Evolutionary conservation across 2,888 invertebrate species (phyloP).

Genomic region (Nomada ferruginata): DNA sequence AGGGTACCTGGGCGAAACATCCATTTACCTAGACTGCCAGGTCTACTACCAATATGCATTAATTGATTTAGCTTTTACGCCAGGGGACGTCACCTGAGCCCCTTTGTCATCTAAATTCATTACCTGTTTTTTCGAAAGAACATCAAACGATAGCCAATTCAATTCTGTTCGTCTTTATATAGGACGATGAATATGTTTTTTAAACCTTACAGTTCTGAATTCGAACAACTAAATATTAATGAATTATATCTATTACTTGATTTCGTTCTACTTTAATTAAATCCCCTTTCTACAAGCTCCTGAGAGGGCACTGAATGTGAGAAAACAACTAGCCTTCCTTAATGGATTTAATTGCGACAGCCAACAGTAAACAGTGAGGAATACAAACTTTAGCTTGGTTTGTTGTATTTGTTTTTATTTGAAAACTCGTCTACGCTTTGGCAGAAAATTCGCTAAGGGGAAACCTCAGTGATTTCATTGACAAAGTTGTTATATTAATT

Average conservation of each 20-base stretch:
- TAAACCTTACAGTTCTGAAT: neutral
- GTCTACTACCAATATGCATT: conserved; percentile 21
- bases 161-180: too few relatives aligned
- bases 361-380: too few relatives aligned
- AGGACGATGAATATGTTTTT: conserved; percentile 16
- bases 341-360: too few relatives aligned
- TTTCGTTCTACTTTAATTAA: too few relatives aligned
- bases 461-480: neutral
- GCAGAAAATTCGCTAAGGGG: neutral
- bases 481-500: conserved; percentile 9
- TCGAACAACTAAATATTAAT: too few relatives aligned
- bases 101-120: conserved; percentile 16
- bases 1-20: conserved; percentile 20
- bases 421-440: neutral
- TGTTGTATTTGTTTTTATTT: neutral
- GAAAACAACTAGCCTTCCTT: too few relatives aligned
- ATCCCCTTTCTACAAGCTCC: too few relatives aligned
- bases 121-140: neutral
- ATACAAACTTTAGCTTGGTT: too few relatives aligned
- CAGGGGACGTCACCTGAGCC: too few relatives aligned
- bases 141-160: neutral
- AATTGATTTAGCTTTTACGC: conserved; percentile 36
- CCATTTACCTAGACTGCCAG: conserved; percentile 12
- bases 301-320: too few relatives aligned
- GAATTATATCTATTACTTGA: too few relatives aligned